Percentiles rank a stretch among this genome's conserved stretches.
phyloP scores from a whole-genome alignment of 2,888 invertebrate species.

The Mechanitis mazaeus region DNA sequence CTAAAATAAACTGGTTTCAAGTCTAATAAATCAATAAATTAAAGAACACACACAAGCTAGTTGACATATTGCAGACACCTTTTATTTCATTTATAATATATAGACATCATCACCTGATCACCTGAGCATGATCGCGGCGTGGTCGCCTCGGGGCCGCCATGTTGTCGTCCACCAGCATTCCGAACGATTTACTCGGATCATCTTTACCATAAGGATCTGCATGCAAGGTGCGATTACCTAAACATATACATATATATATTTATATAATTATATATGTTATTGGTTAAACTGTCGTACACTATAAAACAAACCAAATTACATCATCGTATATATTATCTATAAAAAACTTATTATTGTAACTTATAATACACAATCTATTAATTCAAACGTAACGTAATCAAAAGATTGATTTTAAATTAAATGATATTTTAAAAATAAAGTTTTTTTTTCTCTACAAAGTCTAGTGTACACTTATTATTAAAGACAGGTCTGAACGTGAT shows the following conservation, averaged over 20 bases:
- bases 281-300: no score
- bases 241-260: neutral
- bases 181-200: constrained; percentile 43
- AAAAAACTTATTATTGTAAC: no score
- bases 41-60: neutral
- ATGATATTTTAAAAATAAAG: no score
- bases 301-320: neutral
- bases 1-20: neutral
- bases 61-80: neutral
- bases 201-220: constrained; percentile 62
- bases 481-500: no score
- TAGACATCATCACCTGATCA: constrained; percentile 59
- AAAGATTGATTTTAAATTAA: no score
- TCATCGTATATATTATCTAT: neutral
- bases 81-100: constrained; percentile 5
- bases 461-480: no score
- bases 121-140: constrained; percentile 59
- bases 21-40: neutral
- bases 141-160: constrained; percentile 42
- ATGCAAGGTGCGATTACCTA: constrained; percentile 59
- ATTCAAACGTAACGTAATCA: no score
- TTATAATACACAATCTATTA: no score
- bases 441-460: no score
- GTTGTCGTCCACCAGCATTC: constrained; percentile 51
- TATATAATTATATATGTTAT: no score